Base-by-base conservation (phyloP, 2,797 vertebrate genomes). In the Poecile montanus region DNA sequence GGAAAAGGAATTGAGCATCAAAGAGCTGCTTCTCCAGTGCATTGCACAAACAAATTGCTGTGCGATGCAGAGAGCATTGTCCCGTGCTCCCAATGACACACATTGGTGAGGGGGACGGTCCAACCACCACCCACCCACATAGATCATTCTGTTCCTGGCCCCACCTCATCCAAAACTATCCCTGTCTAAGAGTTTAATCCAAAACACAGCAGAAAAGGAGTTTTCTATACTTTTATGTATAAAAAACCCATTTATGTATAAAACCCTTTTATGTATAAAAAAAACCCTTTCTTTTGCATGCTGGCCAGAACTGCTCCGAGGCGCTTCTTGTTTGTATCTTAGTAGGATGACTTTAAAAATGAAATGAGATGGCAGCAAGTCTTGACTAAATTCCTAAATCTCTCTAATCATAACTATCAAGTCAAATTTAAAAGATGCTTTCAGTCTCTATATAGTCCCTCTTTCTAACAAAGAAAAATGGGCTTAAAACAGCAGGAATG, bases 31-130 rank as follows among this genome's bases (percentile, higher is more conserved):
- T 57, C 19, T 78, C 21, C 2, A 6, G 44, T 44, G 30, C 20
- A 30, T 6, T 13, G 45, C 40, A 72, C 51, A 68, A 83, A 72
- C 21, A 65, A 57, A 60, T 27, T n/a, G 40, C 62, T 65, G 11
- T 66, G 51, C 1, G 3, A 7, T n/a, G 30, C 51, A 40, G 34
- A 29, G 29, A 47, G 23, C 32, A 5, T 42, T 67, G 62, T 62
- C 10, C 62, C 13, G 14, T 54, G 56, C 26, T 93, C n/a, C 54
- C 62, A 27, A 48, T 61, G 34, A 51, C 54, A 27, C 38, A 14
- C 1, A 0, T 16, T 26, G 47, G 36, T 13, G 5, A 42, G 7
- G 16, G 21, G 13, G 3, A 56, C 1, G 0, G 47, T 54, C 42
- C 45, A 82, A 4, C 12, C 11, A 14, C 10, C 56, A 50, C 23